Conservation (phyloP, 2,888 invertebrate species). For the Strigamia transsilvanica region DNA sequence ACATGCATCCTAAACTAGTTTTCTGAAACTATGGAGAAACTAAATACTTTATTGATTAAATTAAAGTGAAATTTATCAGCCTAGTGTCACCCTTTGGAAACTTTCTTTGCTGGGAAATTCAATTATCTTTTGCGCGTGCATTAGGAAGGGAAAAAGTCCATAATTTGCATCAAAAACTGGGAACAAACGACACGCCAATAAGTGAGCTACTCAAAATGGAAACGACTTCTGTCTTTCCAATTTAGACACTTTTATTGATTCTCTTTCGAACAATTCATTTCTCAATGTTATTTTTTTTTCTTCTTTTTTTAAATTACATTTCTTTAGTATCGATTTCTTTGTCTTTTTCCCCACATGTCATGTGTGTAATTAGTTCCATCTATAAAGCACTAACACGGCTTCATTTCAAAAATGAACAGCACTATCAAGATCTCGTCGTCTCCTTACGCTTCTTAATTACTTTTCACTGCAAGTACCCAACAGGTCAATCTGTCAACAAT, state of each 20-base stretch:
- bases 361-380: slow-evolving; percentile 49
- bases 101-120: slow-evolving; percentile 10
- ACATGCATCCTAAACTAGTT: not conserved
- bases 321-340: slow-evolving; percentile 21
- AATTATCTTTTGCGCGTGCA: slow-evolving; percentile 20
- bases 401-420: slow-evolving; percentile 38
- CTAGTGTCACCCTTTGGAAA: slow-evolving; percentile 12
- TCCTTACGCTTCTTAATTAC: slow-evolving; percentile 25
- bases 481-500: slow-evolving; percentile 48
- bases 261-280: slow-evolving; percentile 41
- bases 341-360: slow-evolving; percentile 46
- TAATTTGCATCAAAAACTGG: slow-evolving; percentile 40
- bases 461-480: slow-evolving; percentile 36
- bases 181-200: slow-evolving; percentile 49
- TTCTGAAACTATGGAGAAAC: not conserved
- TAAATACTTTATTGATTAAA: slow-evolving; percentile 2
- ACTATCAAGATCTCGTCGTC: slow-evolving; percentile 28
- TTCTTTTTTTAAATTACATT: not conserved
- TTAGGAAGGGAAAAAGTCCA: slow-evolving; percentile 8
- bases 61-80: slow-evolving; percentile 21
- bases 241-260: slow-evolving; percentile 43
- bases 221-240: slow-evolving; percentile 34
- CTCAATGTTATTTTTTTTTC: not conserved
- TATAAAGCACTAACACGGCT: slow-evolving; percentile 31
- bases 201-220: slow-evolving; percentile 26